Percentiles rank a stretch among this genome's conserved stretches.
These are phyloP conservation scores for Sinocyclocheilus maitianheensis DNA, from an alignment of 2,113 vertebrate species.

Conservation along the genomic window DNA sequence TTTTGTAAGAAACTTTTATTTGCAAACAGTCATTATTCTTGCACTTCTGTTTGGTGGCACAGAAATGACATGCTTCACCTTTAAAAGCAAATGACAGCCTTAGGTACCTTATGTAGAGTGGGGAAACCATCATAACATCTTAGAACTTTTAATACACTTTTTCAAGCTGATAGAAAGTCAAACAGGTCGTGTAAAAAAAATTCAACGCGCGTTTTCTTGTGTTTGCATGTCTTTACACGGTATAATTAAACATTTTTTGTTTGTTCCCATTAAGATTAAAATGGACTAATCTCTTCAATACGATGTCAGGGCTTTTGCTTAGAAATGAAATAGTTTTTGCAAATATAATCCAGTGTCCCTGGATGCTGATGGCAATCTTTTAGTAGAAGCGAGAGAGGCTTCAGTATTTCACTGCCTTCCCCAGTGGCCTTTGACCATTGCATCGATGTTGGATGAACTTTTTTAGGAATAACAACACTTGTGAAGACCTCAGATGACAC, in stretches of 20 bases:
- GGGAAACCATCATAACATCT: background rate
- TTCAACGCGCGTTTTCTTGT: background rate
- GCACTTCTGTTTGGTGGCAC: background rate
- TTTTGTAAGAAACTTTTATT: background rate
- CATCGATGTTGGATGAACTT: background rate
- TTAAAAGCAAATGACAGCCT: background rate
- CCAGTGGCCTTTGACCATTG: background rate
- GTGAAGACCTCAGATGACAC: no score
- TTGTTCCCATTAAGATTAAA: background rate
- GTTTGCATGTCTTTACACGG: background rate
- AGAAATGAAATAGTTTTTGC: background rate
- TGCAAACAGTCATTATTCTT: background rate
- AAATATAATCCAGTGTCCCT: slow-evolving; percentile 19
- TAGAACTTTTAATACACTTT: background rate
- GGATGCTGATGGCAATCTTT: slow-evolving; percentile 9
- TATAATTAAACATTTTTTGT: background rate
- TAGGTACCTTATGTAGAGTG: background rate
- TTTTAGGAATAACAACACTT: background rate
- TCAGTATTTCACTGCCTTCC: background rate
- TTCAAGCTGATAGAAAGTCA: background rate
- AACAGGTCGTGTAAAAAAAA: background rate
- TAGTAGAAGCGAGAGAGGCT: background rate
- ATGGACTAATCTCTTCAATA: slow-evolving; percentile 1
- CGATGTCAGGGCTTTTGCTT: background rate
- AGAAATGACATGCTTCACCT: background rate